A percentile compares a stretch with the other conserved stretches of the same genome.
phyloP scores from a whole-genome alignment of 2,113 vertebrate species.

The Brachyhypopomus gauderio region DNA sequence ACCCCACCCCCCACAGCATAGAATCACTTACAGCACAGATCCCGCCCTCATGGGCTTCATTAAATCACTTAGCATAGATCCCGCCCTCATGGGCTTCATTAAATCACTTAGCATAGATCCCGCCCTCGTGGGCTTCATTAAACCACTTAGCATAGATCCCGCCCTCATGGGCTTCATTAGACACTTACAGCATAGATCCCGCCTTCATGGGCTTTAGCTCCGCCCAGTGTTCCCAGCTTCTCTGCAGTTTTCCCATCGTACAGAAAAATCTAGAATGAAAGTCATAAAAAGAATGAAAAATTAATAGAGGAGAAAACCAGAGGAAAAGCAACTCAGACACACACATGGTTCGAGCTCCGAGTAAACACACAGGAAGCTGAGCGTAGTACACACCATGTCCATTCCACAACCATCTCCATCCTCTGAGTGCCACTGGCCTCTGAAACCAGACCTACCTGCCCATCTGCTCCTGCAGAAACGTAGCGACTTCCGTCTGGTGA shows the following conservation, averaged over 20 bases:
- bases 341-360: too few relatives aligned
- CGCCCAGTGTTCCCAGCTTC: conserved; percentile 78
- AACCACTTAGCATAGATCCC: conserved; percentile 70
- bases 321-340: background rate
- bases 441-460: conserved; percentile 78
- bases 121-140: conserved; percentile 73
- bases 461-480: conserved; percentile 87
- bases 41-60: conserved; percentile 91
- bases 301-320: background rate
- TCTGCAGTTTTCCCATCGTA: conserved; percentile 88
- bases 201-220: conserved; percentile 87
- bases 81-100: conserved; percentile 75
- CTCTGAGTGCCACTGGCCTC: too few relatives aligned
- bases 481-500: conserved; percentile 88
- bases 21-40: conserved; percentile 89
- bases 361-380: too few relatives aligned
- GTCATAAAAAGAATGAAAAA: conserved; percentile 5
- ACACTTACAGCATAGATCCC: conserved; percentile 63
- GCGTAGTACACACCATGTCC: too few relatives aligned
- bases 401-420: too few relatives aligned
- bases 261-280: conserved; percentile 78
- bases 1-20: too few relatives aligned
- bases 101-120: conserved; percentile 86
- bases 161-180: too few relatives aligned
- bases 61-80: conserved; percentile 84